Percentiles rank a stretch among this genome's conserved stretches.
Evolutionary conservation across 2,888 invertebrate genomes (phyloP).

Genomic region (Drosophila peninsularis): DNA sequence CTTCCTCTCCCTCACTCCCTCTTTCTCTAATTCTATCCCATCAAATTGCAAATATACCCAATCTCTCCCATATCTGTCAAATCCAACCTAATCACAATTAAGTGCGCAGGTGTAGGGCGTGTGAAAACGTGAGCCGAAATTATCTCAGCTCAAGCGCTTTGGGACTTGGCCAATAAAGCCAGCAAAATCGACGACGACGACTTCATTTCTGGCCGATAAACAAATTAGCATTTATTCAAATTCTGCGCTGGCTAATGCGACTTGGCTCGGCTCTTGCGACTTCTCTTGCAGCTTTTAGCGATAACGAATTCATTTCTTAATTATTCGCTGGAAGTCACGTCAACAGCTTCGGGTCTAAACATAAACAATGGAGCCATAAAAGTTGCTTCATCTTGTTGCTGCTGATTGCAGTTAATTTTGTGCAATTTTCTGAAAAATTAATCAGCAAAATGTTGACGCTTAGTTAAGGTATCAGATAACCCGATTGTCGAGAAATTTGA

Average conservation of each 20-base stretch:
- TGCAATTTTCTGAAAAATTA: constrained; percentile 64
- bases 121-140: constrained; percentile 43
- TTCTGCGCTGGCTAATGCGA: constrained; percentile 13
- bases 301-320: constrained; percentile 66
- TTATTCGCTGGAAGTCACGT: constrained; percentile 64
- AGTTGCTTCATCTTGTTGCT: constrained; percentile 9
- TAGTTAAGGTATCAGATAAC: constrained; percentile 40
- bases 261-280: constrained; percentile 3
- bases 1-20: background rate
- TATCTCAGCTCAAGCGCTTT: constrained; percentile 27
- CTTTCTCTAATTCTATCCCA: background rate
- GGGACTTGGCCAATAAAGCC: constrained; percentile 13
- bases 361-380: constrained; percentile 38
- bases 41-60: constrained; percentile 7
- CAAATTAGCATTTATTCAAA: constrained; percentile 65
- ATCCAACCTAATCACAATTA: constrained; percentile 31
- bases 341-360: constrained; percentile 20
- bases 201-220: constrained; percentile 20
- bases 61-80: constrained; percentile 10
- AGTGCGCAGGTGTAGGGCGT: constrained; percentile 41
- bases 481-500: constrained; percentile 44
- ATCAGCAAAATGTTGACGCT: constrained; percentile 68
- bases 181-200: constrained; percentile 13
- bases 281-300: constrained; percentile 12
- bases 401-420: constrained; percentile 31